phyloP scores from a whole-genome alignment of 1,140 invertebrate species.

The Bombus superbus region DNA sequence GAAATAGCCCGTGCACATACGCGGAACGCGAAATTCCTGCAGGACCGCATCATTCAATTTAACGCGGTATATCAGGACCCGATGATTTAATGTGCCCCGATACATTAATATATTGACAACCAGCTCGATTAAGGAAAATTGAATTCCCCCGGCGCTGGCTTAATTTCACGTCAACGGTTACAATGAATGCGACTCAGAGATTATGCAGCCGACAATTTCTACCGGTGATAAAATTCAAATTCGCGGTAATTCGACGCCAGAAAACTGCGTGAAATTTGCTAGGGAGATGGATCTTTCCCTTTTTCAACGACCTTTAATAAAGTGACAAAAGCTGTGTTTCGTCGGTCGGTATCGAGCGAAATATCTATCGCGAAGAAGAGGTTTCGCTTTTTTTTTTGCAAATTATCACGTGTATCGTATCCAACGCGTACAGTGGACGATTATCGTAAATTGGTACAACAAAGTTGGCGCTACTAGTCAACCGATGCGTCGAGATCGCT shows the following conservation, averaged over 20 bases:
- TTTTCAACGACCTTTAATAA: neutral
- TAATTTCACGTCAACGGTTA: conserved; percentile 20
- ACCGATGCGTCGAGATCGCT: conserved; percentile 36
- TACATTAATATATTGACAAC: conserved; percentile 17
- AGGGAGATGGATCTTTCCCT: neutral
- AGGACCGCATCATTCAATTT: conserved; percentile 29
- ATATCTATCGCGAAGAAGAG: neutral
- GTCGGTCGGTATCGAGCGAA: neutral
- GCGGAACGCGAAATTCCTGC: neutral
- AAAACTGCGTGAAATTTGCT: neutral
- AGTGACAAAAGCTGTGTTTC: neutral
- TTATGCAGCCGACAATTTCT: neutral
- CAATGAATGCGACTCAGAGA: neutral
- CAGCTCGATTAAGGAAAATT: conserved; percentile 38
- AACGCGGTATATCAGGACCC: conserved; percentile 6
- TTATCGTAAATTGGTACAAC: conserved; percentile 41
- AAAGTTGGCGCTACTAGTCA: conserved; percentile 40
- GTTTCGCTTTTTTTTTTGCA: neutral
- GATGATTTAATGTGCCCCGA: conserved; percentile 23
- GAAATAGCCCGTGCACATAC: neutral
- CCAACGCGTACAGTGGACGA: conserved; percentile 5
- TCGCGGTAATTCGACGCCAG: neutral
- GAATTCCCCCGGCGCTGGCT: conserved; percentile 10
- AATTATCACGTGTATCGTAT: conserved; percentile 12
- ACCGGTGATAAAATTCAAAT: neutral